A percentile compares a stretch with the other conserved stretches of the same genome.
phyloP scores from a whole-genome alignment of 2,888 invertebrate species.

The Acholoe squamosa region DNA sequence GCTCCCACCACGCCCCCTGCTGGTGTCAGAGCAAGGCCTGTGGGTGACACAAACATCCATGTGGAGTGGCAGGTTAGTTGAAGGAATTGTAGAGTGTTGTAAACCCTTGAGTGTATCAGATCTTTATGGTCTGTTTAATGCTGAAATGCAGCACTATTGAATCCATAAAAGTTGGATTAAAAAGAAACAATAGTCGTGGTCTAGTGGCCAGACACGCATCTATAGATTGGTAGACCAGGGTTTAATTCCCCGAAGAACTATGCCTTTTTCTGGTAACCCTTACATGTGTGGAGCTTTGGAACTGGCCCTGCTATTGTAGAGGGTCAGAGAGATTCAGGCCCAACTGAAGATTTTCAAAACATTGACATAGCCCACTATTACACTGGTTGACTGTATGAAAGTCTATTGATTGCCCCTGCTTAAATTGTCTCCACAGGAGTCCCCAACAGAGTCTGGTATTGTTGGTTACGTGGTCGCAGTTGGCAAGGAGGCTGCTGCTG shows the following conservation, averaged over 20 bases:
- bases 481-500: not conserved
- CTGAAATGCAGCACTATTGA: no score
- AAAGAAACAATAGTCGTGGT: no score
- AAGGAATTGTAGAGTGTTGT: no score
- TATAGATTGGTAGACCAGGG: not conserved
- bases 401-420: no score
- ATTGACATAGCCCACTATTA: no score
- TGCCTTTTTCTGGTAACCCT: no score
- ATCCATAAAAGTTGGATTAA: no score
- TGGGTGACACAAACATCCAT: not conserved
- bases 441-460: not conserved
- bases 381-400: no score
- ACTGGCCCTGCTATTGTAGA: not conserved
- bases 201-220: no score
- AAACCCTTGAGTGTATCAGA: no score
- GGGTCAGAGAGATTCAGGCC: not conserved
- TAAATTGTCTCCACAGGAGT: not conserved
- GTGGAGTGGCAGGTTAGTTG: slow-evolving; percentile 41
- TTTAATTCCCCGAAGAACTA: not conserved
- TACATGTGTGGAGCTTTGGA: no score
- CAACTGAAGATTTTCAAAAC: not conserved
- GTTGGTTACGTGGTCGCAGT: slow-evolving; percentile 54
- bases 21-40: not conserved
- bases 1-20: not conserved
- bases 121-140: no score